phyloP scores from a whole-genome alignment of 2,113 vertebrate genomes.

The Gadus chalcogrammus region DNA sequence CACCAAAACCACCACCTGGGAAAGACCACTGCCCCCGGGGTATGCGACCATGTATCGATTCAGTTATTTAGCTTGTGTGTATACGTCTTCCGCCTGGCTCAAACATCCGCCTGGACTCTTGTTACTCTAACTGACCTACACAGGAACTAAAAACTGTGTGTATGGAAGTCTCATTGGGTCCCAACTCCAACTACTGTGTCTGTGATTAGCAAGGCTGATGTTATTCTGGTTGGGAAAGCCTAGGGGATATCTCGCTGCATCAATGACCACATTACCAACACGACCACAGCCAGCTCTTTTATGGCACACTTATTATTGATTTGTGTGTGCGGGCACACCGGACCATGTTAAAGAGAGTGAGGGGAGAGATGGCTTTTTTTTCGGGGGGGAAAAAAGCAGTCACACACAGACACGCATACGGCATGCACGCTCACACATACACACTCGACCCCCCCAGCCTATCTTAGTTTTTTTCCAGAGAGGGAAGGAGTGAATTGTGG shows the following conservation, averaged over 20 bases:
- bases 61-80: neutral
- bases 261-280: neutral
- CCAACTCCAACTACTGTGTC: neutral
- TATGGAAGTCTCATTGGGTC: neutral
- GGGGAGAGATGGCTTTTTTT: constrained; percentile 41
- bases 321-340: constrained; percentile 25
- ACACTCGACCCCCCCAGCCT: constrained; percentile 24
- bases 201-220: constrained; percentile 2
- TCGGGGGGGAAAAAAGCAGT: constrained; percentile 39
- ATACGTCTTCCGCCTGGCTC: neutral
- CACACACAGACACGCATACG: neutral
- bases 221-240: constrained; percentile 6
- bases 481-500: constrained; percentile 29
- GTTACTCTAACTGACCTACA: no score
- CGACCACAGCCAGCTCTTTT: constrained; percentile 24
- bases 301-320: constrained; percentile 48
- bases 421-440: neutral
- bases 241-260: neutral
- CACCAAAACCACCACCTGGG: constrained; percentile 98
- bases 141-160: neutral
- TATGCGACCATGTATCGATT: constrained; percentile 55
- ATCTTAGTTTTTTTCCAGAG: constrained; percentile 67
- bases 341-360: neutral
- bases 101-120: no score
- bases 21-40: constrained; percentile 94